These are phyloP conservation scores for Platycnemis pennipes DNA, from an alignment of 2,888 invertebrate species.

Conservation along the genomic window DNA sequence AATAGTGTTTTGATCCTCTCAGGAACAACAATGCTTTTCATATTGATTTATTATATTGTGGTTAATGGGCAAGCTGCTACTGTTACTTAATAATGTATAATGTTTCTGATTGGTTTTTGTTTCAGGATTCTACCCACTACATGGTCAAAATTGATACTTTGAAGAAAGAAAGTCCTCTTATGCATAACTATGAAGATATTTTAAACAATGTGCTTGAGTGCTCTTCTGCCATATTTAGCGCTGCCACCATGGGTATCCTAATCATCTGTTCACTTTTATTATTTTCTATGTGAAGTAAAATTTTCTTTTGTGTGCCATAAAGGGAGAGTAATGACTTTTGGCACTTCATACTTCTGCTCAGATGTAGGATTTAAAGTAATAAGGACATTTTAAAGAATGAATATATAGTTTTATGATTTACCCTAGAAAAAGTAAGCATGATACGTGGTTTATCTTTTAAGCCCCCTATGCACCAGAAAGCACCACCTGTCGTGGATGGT, in stretches of 20 bases:
- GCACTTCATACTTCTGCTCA: too few relatives aligned
- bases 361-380: neutral
- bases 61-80: too few relatives aligned
- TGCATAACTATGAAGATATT: constrained; percentile 69
- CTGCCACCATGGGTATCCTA: neutral
- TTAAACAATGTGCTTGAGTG: constrained; percentile 53
- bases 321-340: neutral
- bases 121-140: constrained; percentile 70
- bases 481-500: neutral
- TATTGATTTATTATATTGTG: too few relatives aligned
- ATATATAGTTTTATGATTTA: too few relatives aligned
- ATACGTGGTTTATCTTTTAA: too few relatives aligned
- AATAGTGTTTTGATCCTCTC: too few relatives aligned
- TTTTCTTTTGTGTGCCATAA: neutral
- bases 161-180: constrained; percentile 24
- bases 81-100: too few relatives aligned
- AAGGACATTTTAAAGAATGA: too few relatives aligned
- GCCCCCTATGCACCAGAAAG: neutral
- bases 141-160: constrained; percentile 68
- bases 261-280: neutral
- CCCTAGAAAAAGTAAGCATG: too few relatives aligned
- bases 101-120: too few relatives aligned
- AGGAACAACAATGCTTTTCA: too few relatives aligned
- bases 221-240: neutral
- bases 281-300: neutral